Percentiles rank a stretch among this genome's conserved stretches.
Evolutionary conservation across 2,888 invertebrate species (phyloP).

Genomic region (Atrina japonica): DNA sequence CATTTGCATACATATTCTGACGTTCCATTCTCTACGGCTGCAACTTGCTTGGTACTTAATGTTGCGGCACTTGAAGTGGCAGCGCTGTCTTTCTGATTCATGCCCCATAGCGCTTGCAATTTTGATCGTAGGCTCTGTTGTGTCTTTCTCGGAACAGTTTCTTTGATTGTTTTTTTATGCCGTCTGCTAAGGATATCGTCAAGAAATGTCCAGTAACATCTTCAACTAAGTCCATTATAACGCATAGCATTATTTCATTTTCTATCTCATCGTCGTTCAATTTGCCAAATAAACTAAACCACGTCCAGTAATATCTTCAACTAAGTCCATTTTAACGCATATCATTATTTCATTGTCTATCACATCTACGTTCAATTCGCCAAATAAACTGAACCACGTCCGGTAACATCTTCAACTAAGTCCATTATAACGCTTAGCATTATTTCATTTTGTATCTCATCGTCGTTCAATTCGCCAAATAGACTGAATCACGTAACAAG

Average conservation of each 20-base stretch:
- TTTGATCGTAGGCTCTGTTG: conserved; percentile 17
- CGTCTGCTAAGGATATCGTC: conserved; percentile 9
- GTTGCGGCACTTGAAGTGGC: not conserved
- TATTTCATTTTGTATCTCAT: too few relatives aligned
- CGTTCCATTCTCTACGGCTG: not conserved
- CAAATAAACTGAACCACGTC: too few relatives aligned
- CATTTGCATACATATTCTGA: conserved; percentile 3
- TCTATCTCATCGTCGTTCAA: too few relatives aligned
- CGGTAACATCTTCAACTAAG: too few relatives aligned
- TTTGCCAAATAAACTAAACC: too few relatives aligned
- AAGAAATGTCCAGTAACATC: conserved; percentile 21
- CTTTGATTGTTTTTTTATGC: conserved; percentile 12
- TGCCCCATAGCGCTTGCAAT: conserved; percentile 13
- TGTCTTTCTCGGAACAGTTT: conserved; percentile 15
- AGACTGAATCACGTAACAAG: too few relatives aligned
- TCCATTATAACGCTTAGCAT: too few relatives aligned
- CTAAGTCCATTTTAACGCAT: too few relatives aligned
- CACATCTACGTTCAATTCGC: too few relatives aligned
- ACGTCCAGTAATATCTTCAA: too few relatives aligned
- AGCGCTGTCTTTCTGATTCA: not conserved
- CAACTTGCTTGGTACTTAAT: not conserved
- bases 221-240: conserved; percentile 10
- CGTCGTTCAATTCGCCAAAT: too few relatives aligned
- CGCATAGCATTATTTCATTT: conserved; percentile 18
- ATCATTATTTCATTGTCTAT: too few relatives aligned